Conservation (phyloP, 1,140 invertebrate genomes). For the Centruroides sculpturatus region DNA sequence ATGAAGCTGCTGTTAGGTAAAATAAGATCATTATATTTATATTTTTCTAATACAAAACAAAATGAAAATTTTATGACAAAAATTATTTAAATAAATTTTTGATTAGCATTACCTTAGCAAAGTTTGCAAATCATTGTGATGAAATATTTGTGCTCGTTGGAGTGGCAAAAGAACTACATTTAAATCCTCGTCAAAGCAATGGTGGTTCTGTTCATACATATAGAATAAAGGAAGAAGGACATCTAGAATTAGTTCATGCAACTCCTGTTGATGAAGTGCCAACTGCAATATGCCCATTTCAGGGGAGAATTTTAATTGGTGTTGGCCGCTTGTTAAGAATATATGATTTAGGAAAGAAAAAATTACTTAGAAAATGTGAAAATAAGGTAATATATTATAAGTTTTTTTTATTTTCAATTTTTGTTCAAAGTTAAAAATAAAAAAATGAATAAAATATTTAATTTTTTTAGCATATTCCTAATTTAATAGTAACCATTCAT, state of each 20-base stretch:
- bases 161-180: slow-evolving; percentile 73
- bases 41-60: not conserved
- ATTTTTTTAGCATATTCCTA: slow-evolving; percentile 62
- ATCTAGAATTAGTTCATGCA: slow-evolving; percentile 81
- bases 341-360: slow-evolving; percentile 95
- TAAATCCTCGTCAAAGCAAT: slow-evolving; percentile 66
- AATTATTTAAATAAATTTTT: slow-evolving; percentile 3
- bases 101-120: slow-evolving; percentile 50
- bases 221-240: slow-evolving; percentile 50
- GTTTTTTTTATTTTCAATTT: too few relatives aligned
- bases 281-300: slow-evolving; percentile 73
- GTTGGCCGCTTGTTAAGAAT: slow-evolving; percentile 81
- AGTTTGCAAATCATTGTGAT: slow-evolving; percentile 52
- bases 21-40: not conserved
- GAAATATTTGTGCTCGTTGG: slow-evolving; percentile 67
- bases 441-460: too few relatives aligned
- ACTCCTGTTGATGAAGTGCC: slow-evolving; percentile 91
- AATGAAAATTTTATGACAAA: not conserved
- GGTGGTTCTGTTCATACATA: slow-evolving; percentile 80
- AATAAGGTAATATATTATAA: slow-evolving; percentile 54
- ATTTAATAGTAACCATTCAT: slow-evolving; percentile 84
- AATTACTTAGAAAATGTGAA: slow-evolving; percentile 93
- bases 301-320: slow-evolving; percentile 79
- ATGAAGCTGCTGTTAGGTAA: slow-evolving; percentile 85
- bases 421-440: too few relatives aligned